A percentile compares a stretch with the other conserved stretches of the same genome.
These are phyloP conservation scores for Lordiphosa clarofinis DNA, from an alignment of 1,140 invertebrate genomes.

Conservation along the genomic window DNA sequence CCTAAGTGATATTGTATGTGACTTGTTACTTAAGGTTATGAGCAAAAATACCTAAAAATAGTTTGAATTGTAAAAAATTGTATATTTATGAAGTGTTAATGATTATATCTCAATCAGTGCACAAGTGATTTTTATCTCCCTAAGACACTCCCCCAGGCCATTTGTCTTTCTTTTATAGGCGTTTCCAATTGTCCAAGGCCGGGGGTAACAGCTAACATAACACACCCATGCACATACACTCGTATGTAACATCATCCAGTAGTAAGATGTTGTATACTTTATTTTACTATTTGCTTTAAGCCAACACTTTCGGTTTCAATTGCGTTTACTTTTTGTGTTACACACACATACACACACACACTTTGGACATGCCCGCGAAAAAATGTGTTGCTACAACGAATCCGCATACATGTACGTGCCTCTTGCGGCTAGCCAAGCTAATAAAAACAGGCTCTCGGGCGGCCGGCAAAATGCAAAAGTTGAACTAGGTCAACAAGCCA, in stretches of 20 bases:
- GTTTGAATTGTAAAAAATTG: too few species aligned
- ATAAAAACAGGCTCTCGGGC: conserved; percentile 69
- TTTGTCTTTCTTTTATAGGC: conserved; percentile 13
- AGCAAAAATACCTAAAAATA: too few species aligned
- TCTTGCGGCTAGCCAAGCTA: conserved; percentile 59
- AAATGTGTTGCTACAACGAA: conserved; percentile 23
- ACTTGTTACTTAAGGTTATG: too few species aligned
- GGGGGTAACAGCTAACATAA: conserved; percentile 3
- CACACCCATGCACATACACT: not conserved
- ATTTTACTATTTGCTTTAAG: conserved; percentile 26
- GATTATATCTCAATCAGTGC: too few species aligned
- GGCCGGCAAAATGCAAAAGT: conserved; percentile 78
- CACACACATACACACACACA: conserved; percentile 13
- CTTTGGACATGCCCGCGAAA: conserved; percentile 55
- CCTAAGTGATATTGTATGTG: too few species aligned
- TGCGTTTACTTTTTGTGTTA: conserved; percentile 39
- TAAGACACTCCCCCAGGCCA: conserved; percentile 2
- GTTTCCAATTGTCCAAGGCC: conserved; percentile 3
- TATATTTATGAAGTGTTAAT: too few species aligned
- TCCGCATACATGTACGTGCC: conserved; percentile 15
- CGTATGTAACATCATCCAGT: conserved; percentile 30
- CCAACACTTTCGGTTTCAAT: conserved; percentile 74
- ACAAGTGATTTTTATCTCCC: too few species aligned
- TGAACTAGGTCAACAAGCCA: conserved; percentile 79
- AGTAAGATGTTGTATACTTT: conserved; percentile 25